Evolutionary conservation across 37 sponge, comb jelly and placozoan genomes (phyloP).

Genomic region (Crambe crambe): DNA sequence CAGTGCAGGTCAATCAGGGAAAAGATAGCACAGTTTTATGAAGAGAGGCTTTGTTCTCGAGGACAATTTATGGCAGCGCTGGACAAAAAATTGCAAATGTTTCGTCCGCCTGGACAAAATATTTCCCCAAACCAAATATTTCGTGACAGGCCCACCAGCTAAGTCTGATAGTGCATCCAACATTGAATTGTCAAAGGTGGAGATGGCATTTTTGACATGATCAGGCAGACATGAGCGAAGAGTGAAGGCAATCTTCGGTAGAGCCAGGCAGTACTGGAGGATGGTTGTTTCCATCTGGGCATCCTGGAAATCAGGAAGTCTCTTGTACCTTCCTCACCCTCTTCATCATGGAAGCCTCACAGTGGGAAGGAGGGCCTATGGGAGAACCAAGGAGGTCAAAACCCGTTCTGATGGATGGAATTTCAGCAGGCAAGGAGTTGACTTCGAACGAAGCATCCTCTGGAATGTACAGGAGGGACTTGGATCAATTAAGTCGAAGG

Average conservation of each 20-base stretch:
- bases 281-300: conserved; percentile 11
- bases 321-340: conserved; percentile 1
- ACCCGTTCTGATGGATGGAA: background rate
- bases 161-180: background rate
- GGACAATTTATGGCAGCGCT: too few species aligned
- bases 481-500: conserved; percentile 16
- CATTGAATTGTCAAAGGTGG: background rate
- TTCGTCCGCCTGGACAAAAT: too few species aligned
- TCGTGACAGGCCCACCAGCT: background rate
- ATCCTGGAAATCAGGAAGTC: background rate
- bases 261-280: background rate
- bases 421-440: background rate
- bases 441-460: background rate
- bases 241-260: background rate
- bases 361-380: background rate
- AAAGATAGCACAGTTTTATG: too few species aligned
- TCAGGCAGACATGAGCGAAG: background rate
- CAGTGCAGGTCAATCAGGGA: too few species aligned
- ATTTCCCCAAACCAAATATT: too few species aligned
- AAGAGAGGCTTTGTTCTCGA: too few species aligned
- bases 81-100: too few species aligned
- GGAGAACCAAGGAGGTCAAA: conserved; percentile 6
- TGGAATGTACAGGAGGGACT: conserved; percentile 27
- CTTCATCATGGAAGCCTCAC: background rate
- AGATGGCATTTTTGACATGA: background rate